phyloP scores from a whole-genome alignment of 2,113 vertebrate species.

The Tylochromis polylepis region DNA sequence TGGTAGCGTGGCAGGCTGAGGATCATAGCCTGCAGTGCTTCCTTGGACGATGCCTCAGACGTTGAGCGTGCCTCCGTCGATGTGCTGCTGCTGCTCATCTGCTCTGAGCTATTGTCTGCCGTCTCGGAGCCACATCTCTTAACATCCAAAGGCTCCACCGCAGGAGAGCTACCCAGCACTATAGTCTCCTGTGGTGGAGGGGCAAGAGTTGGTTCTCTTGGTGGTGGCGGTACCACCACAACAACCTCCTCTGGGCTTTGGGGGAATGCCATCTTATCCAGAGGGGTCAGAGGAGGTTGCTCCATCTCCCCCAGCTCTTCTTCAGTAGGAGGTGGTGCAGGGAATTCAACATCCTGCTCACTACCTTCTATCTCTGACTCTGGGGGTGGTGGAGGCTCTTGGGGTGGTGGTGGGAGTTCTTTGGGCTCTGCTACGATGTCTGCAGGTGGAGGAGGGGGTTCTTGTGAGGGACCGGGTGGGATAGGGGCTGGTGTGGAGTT shows the following conservation, averaged over 20 bases:
- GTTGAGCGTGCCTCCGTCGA: conserved; percentile 88
- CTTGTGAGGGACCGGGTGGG: neutral
- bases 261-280: conserved; percentile 60
- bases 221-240: neutral
- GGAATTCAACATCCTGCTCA: conserved; percentile 67
- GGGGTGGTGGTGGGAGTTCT: conserved; percentile 48
- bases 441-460: conserved; percentile 19
- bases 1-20: conserved; percentile 95
- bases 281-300: conserved; percentile 45
- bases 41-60: conserved; percentile 86
- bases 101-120: conserved; percentile 84
- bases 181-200: conserved; percentile 17
- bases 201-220: neutral
- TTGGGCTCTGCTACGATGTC: conserved; percentile 38
- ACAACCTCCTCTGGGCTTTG: conserved; percentile 54
- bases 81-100: conserved; percentile 90
- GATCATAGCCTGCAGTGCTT: conserved; percentile 96
- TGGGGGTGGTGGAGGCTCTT: conserved; percentile 58
- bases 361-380: conserved; percentile 47
- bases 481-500: conserved; percentile 1
- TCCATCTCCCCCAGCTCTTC: conserved; percentile 63
- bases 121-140: conserved; percentile 78
- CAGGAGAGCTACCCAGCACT: conserved; percentile 4
- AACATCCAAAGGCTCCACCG: conserved; percentile 65
- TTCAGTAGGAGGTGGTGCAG: conserved; percentile 70